Conservation (phyloP, 2,888 invertebrate species). For the Noctua janthe region DNA sequence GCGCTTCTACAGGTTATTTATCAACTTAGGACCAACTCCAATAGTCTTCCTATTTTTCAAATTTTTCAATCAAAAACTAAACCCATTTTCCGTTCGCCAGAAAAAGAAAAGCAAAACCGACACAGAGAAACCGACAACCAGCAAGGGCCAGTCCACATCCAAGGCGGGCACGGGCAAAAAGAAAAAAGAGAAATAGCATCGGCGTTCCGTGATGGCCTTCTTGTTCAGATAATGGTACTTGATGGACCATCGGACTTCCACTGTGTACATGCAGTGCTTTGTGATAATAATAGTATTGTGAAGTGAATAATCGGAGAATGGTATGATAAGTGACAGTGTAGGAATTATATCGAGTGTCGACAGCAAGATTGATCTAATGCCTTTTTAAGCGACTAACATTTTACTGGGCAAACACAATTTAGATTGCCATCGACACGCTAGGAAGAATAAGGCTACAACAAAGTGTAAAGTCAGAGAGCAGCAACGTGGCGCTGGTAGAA, state of each 20-base stretch:
- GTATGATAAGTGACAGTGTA: constrained; percentile 2
- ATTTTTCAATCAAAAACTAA: not conserved
- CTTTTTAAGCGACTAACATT: not conserved
- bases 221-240: constrained; percentile 61
- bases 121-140: constrained; percentile 74
- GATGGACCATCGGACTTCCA: constrained; percentile 45
- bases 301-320: constrained; percentile 23
- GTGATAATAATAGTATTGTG: constrained; percentile 46
- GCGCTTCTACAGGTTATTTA: not conserved
- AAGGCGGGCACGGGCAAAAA: constrained; percentile 64
- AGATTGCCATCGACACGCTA: no score
- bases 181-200: constrained; percentile 74
- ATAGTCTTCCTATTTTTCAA: not conserved
- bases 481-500: not conserved
- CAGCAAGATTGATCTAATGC: not conserved
- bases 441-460: not conserved
- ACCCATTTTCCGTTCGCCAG: constrained; percentile 64
- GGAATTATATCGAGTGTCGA: not conserved
- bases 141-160: constrained; percentile 70
- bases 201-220: constrained; percentile 69
- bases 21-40: not conserved
- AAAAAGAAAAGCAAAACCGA: constrained; percentile 80
- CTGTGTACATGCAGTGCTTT: constrained; percentile 41
- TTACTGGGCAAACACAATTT: no score
- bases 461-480: not conserved